Evolutionary conservation across 2,797 vertebrate species (phyloP), one percentile per base, ranked within the genome.

Genomic region (Poecilia gillii): DNA sequence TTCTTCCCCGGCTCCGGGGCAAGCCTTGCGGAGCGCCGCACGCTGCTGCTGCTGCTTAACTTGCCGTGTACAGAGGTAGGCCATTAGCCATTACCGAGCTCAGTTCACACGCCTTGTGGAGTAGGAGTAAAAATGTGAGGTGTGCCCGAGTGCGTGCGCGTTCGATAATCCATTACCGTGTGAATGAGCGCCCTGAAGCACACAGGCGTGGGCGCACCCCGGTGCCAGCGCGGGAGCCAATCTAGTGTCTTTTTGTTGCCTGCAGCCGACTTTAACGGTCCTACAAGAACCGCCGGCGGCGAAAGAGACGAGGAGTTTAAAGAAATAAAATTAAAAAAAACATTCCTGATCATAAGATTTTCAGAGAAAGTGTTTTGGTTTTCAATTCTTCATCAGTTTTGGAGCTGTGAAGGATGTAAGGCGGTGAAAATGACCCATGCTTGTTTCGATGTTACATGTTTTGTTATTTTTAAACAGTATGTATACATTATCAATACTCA

Each of bases 31-130:
- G 89, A 86, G 84, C 75, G 55, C 55, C 9, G 76, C 81, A 77
- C 74, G 76, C 49, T 8, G 49, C 49, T 18, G 46, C 75, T 80
- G 78, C 90, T 86, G 85, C 81, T 92, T 83, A 92, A 91, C 86
- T 87, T 36, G 79, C 81, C 78, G 71, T 74, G 81, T 53, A 79
- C 39, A 47, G 75, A 87, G 88, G 89, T 62, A 79, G 82, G 77
- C 87, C 91, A 91, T 92, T 92, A 93, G 89, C 90, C 79, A 85
- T 89, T 87, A 89, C 83, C 23, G 82, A 75, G 87, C 81, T 86
- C 81, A 64, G 68, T 74, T 72, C 83, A 86, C 75, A 84, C 88
- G 89, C 81, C 74, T 77, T 74, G 77, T 77, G 53, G 75, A 90
- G 88, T 79, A 68, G 88, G 84, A 86, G 84, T 70, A 64, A 73